Percentiles rank a stretch among this genome's conserved stretches.
phyloP scores from a whole-genome alignment of 2,113 vertebrate species.

The Acinonyx jubatus region DNA sequence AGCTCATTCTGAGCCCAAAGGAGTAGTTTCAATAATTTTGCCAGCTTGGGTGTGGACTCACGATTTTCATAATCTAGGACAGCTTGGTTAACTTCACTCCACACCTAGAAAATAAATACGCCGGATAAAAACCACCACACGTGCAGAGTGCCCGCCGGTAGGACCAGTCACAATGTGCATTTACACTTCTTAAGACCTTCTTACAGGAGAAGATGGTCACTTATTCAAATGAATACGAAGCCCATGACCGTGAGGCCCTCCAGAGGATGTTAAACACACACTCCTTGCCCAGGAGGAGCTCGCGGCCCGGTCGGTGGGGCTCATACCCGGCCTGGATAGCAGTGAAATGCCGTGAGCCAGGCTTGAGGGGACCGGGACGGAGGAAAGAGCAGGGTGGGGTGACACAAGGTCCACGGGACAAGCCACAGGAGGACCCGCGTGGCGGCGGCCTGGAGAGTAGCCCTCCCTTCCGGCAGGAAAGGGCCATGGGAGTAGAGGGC shows the following conservation, averaged over 20 bases:
- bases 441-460: too few species aligned
- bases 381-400: background rate
- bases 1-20: conserved; percentile 99
- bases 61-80: conserved; percentile 88
- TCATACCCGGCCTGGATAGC: background rate
- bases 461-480: background rate
- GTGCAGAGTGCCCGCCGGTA: fast-evolving
- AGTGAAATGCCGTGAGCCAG: background rate
- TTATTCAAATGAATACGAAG: background rate
- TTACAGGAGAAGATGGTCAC: background rate
- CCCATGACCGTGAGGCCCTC: fast-evolving
- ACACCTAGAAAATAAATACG: conserved; percentile 88
- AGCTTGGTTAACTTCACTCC: conserved; percentile 99
- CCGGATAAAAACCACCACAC: background rate
- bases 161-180: fast-evolving
- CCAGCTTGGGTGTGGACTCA: conserved; percentile 97
- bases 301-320: fast-evolving
- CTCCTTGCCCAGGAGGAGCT: background rate
- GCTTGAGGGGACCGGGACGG: background rate
- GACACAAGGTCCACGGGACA: fast-evolving
- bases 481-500: background rate
- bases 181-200: background rate
- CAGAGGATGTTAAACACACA: background rate
- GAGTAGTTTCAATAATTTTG: conserved; percentile 97
- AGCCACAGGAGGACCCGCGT: background rate